Evolutionary conservation across 1,140 invertebrate genomes (phyloP).

Genomic region (Hetaerina americana): DNA sequence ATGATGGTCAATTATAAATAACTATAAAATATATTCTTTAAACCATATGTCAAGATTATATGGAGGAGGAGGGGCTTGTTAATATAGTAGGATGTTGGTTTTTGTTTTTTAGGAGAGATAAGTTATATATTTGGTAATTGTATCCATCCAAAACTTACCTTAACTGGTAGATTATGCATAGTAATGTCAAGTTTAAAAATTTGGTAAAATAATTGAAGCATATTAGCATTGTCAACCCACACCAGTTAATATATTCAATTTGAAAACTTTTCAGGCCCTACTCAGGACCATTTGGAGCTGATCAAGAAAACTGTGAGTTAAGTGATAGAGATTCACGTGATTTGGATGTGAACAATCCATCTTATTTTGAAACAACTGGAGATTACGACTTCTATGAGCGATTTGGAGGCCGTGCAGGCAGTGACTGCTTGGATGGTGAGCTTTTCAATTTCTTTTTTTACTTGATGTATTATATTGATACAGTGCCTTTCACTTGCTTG

Average conservation of each 20-base stretch:
- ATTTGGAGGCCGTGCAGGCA: constrained; percentile 45
- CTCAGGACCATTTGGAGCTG: constrained; percentile 42
- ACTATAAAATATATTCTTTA: too few relatives aligned
- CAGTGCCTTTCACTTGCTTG: too few relatives aligned
- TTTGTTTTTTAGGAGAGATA: too few relatives aligned
- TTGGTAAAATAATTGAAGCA: neutral
- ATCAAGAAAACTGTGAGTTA: constrained; percentile 76
- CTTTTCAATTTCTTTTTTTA: neutral
- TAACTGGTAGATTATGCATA: too few relatives aligned
- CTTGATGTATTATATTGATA: neutral
- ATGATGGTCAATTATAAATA: too few relatives aligned
- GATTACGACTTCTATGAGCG: constrained; percentile 82
- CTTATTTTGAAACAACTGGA: constrained; percentile 66
- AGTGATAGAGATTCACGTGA: constrained; percentile 73
- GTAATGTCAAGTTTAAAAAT: neutral
- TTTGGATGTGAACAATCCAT: constrained; percentile 68
- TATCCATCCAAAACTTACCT: too few relatives aligned
- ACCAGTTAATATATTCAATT: constrained; percentile 2
- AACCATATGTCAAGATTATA: too few relatives aligned
- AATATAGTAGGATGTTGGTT: too few relatives aligned
- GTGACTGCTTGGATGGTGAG: constrained; percentile 71
- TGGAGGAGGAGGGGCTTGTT: too few relatives aligned
- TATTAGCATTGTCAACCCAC: constrained; percentile 6
- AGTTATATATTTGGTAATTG: too few relatives aligned
- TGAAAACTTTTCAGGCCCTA: constrained; percentile 30